Evolutionary conservation across 2,113 vertebrate genomes (phyloP).

Genomic region (Chionis minor): DNA sequence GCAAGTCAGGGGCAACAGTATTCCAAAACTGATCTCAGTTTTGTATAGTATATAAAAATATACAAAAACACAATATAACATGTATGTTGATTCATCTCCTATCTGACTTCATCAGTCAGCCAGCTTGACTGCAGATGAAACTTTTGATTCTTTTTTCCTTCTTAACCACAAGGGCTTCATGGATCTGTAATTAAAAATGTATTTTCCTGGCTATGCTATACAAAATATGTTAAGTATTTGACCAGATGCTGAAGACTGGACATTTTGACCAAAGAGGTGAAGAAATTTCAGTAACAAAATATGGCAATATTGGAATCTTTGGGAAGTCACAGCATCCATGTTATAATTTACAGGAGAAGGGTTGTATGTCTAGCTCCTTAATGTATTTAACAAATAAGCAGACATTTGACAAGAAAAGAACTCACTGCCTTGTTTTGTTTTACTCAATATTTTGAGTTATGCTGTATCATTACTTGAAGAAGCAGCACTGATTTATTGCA

Average conservation of each 20-base stretch:
- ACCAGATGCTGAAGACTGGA: neutral
- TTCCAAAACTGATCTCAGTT: neutral
- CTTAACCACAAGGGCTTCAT: neutral
- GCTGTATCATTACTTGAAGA: neutral
- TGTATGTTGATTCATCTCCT: neutral
- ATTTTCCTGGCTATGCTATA: neutral
- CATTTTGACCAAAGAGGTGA: neutral
- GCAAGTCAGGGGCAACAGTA: neutral
- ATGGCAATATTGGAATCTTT: neutral
- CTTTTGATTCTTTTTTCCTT: neutral
- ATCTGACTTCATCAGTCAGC: neutral
- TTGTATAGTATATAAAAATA: neutral
- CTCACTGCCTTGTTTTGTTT: neutral
- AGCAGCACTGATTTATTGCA: neutral
- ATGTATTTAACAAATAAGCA: neutral
- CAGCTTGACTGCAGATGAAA: neutral
- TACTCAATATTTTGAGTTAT: neutral
- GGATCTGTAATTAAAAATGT: conserved; percentile 5
- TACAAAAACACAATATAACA: neutral
- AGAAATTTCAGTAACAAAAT: neutral
- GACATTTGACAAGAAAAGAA: neutral
- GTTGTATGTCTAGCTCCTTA: neutral
- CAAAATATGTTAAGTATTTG: conserved; percentile 6
- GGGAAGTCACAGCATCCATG: neutral
- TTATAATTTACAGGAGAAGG: neutral